Conservation (phyloP, 2,888 invertebrate genomes). For the Himalopsyche anomala region DNA sequence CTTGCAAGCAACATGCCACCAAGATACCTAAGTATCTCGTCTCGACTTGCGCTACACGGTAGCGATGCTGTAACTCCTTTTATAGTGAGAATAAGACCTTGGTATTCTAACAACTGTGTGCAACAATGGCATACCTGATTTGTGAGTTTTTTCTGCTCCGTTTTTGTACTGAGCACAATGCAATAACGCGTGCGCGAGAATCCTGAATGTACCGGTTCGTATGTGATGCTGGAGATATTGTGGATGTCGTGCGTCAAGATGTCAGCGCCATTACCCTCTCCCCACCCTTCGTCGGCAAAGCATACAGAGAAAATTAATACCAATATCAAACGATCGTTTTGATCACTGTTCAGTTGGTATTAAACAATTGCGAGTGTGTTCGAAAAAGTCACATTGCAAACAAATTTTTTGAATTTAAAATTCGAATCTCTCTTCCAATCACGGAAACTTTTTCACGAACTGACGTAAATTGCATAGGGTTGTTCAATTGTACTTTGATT, state of each 20-base stretch:
- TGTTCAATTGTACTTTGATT: too few species aligned
- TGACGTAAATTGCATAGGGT: too few species aligned
- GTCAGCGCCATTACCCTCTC: background rate
- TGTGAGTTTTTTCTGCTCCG: conserved; percentile 30
- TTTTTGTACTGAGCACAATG: background rate
- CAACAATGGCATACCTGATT: conserved; percentile 29
- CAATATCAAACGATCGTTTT: too few species aligned
- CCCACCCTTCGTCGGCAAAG: too few species aligned
- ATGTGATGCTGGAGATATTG: background rate
- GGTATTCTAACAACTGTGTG: conserved; percentile 12
- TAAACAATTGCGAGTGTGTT: too few species aligned
- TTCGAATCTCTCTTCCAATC: too few species aligned
- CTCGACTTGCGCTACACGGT: background rate
- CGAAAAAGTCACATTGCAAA: too few species aligned
- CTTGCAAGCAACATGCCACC: background rate
- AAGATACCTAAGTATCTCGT: background rate
- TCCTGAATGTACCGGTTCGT: conserved; percentile 24
- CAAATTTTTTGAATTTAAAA: too few species aligned
- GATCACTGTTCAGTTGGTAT: too few species aligned
- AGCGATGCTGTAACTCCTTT: conserved; percentile 2
- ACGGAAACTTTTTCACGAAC: too few species aligned
- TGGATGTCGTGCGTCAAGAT: background rate
- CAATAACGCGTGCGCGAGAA: conserved; percentile 28
- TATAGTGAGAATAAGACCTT: conserved; percentile 29
- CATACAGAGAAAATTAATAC: too few species aligned